Base-by-base conservation (phyloP, 2,888 invertebrate species). In the Pocota personata region DNA sequence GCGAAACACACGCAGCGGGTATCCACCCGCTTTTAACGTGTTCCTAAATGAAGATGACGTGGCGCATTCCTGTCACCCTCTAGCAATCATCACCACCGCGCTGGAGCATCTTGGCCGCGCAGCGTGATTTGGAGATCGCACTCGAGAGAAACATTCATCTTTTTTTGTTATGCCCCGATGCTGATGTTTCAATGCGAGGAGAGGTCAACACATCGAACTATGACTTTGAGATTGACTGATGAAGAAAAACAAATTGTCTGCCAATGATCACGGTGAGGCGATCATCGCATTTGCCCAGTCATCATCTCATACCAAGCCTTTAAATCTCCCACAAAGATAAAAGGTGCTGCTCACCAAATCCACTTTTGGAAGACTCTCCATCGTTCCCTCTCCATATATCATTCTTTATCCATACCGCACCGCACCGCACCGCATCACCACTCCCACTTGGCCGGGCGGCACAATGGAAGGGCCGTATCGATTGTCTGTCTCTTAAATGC, bases 1-100 rank as follows among this genome's bases (percentile, higher is more conserved):
- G 82, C 86, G 76, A 86, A 82, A 76, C 76, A 77, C 55, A 77
- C 76, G 48, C 86, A 76, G 86, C 86, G 76, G 86, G 76, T 67
- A 64, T 75, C 75, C 73, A 12, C 3, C 4, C n/a, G 37, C 12
- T 50, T 19, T 67, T 60, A 52, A 32, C 69, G 60, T 72, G 40
- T 14, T 40, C 52, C 72, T 90, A 91, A 90, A 90, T 90, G 90
- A 40, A 40, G 40, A 91, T 91, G 91, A 91, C 90, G 88, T 89
- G 90, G 91, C 91, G 89, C 91, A 92, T 91, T 91, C 91, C 91
- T 84, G 75, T 88, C 87, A 88, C 88, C 77, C 87, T n/a, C n/a
- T 88, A 87, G 86, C 88, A 79, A 79, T 86, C 86, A 86, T 82
- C 71, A 40, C 71, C 71, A 40, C 71, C 37, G 66, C 19, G 35